These are phyloP conservation scores for Vultur gryphus DNA, from an alignment of 2,797 vertebrate species.

Conservation along the genomic window DNA sequence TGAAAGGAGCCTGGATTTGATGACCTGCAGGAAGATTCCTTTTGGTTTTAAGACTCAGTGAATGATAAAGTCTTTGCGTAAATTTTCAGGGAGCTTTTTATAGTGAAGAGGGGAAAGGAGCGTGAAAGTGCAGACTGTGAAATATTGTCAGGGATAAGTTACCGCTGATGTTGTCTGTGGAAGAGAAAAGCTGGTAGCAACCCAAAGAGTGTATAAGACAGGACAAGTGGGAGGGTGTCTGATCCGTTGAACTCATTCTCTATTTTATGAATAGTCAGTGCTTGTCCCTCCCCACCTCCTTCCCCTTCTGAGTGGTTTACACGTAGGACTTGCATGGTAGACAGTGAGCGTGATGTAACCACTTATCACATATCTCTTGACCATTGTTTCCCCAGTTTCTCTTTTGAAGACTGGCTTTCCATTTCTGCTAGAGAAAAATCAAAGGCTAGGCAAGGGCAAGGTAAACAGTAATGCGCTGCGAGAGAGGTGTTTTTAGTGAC, in stretches of 20 bases:
- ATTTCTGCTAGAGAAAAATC: not conserved
- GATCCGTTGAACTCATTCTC: not conserved
- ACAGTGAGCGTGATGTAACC: not conserved
- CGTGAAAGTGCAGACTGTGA: not conserved
- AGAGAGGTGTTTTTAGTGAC: not conserved
- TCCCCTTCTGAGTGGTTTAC: not conserved
- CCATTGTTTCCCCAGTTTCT: not conserved
- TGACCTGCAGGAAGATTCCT: conserved; percentile 6
- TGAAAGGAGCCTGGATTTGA: not conserved
- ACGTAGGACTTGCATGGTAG: not conserved
- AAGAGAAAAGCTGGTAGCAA: conserved; percentile 9
- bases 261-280: not conserved
- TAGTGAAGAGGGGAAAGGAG: not conserved
- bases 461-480: not conserved
- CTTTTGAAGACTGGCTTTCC: not conserved
- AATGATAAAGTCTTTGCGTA: conserved; percentile 33
- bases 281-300: not conserved
- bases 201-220: not conserved
- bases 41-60: not conserved
- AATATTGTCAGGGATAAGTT: not conserved
- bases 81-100: conserved; percentile 45
- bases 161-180: not conserved
- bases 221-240: not conserved
- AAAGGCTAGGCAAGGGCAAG: not conserved
- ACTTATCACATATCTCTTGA: not conserved